phyloP scores from a whole-genome alignment of 2,113 vertebrate genomes.

The Bungarus multicinctus region DNA sequence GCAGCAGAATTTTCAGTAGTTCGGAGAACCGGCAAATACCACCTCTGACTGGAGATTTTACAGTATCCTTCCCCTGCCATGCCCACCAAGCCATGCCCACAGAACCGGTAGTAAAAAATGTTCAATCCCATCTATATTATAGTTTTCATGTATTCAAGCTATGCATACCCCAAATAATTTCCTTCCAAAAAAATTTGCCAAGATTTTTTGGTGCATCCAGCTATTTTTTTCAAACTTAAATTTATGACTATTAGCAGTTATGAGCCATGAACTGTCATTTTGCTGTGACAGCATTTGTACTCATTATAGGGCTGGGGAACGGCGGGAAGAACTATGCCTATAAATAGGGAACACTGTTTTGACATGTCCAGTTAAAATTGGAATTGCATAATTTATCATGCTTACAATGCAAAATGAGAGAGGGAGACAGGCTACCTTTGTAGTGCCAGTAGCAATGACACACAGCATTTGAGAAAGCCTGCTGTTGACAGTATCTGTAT shows the following conservation, averaged over 20 bases:
- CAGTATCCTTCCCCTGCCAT: too few relatives aligned
- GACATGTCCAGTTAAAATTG: constrained; percentile 35
- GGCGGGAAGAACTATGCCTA: not conserved
- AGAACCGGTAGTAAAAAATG: too few relatives aligned
- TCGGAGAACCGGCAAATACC: too few relatives aligned
- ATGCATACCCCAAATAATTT: not conserved
- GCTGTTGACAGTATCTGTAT: constrained; percentile 18
- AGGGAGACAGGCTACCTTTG: not conserved
- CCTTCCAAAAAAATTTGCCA: not conserved
- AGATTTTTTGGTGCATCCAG: not conserved
- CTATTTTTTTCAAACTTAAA: not conserved
- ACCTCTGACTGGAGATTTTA: too few relatives aligned
- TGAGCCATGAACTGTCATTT: not conserved
- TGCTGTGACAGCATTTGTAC: constrained; percentile 28
- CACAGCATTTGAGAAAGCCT: not conserved
- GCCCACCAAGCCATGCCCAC: too few relatives aligned
- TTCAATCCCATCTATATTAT: too few relatives aligned
- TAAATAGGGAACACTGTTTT: constrained; percentile 28
- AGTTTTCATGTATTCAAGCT: not conserved
- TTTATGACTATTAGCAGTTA: not conserved
- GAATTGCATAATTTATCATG: constrained; percentile 28
- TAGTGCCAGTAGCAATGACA: constrained; percentile 18
- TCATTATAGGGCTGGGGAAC: not conserved
- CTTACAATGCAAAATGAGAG: not conserved
- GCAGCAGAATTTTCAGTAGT: too few relatives aligned